phyloP scores from a whole-genome alignment of 2,888 invertebrate species.

The Dione vanillae region DNA sequence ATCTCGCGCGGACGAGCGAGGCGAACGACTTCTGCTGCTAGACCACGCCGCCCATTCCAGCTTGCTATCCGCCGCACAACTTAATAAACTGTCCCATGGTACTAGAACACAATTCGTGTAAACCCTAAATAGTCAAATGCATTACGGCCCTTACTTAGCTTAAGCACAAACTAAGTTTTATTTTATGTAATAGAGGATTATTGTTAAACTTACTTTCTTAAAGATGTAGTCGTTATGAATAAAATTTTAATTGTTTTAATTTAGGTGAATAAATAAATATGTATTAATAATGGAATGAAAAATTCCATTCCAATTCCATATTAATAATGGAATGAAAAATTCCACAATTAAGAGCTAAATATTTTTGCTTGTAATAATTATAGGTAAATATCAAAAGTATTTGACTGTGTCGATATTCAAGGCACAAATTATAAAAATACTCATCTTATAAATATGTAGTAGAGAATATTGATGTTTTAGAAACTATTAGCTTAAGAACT shows the following conservation, averaged over 20 bases:
- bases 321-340: not conserved
- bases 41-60: constrained; percentile 79
- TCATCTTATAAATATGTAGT: constrained; percentile 31
- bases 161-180: constrained; percentile 1
- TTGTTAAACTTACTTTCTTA: too few relatives aligned
- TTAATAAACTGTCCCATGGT: constrained; percentile 71
- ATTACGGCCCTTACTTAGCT: constrained; percentile 16
- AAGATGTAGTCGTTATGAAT: too few relatives aligned
- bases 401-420: constrained; percentile 47
- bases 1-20: constrained; percentile 64
- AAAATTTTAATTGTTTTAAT: not conserved
- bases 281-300: not conserved
- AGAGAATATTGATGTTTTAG: constrained; percentile 24
- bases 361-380: constrained; percentile 1
- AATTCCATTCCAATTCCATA: not conserved
- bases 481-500: constrained; percentile 23
- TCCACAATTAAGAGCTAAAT: not conserved
- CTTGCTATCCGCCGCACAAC: constrained; percentile 74
- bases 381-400: constrained; percentile 2
- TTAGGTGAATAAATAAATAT: not conserved
- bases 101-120: constrained; percentile 76
- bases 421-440: constrained; percentile 46
- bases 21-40: constrained; percentile 70
- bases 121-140: constrained; percentile 42
- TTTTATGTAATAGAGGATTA: not conserved